Percentiles rank a stretch among this genome's conserved stretches.
These are phyloP conservation scores for Alloscopus bannaensis DNA, from an alignment of 2,888 invertebrate genomes.

Conservation along the genomic window DNA sequence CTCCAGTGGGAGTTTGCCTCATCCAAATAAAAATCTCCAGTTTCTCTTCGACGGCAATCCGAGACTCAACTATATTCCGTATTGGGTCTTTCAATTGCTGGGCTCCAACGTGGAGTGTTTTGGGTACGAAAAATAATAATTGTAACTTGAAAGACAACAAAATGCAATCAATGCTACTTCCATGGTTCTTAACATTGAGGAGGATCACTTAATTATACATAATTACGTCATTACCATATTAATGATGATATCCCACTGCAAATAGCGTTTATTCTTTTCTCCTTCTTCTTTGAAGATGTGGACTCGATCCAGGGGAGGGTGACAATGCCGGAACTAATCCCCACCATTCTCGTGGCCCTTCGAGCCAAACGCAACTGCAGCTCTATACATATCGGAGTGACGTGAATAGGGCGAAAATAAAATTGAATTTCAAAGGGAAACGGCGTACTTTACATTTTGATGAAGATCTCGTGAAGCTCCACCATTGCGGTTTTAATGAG, in stretches of 20 bases:
- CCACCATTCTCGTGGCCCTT: slow-evolving; percentile 22
- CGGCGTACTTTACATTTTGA: slow-evolving; percentile 66
- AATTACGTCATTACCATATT: too few relatives aligned
- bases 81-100: slow-evolving; percentile 66
- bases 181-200: too few relatives aligned
- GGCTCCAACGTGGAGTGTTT: slow-evolving; percentile 63
- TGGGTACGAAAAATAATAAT: slow-evolving; percentile 64
- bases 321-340: slow-evolving; percentile 46
- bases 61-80: slow-evolving; percentile 69
- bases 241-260: too few relatives aligned
- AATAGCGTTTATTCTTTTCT: too few relatives aligned
- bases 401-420: slow-evolving; percentile 55
- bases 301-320: slow-evolving; percentile 52
- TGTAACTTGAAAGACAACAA: too few relatives aligned
- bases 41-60: slow-evolving; percentile 71
- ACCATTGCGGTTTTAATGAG: slow-evolving; percentile 37
- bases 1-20: not conserved
- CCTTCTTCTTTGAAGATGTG: slow-evolving; percentile 48
- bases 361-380: slow-evolving; percentile 34
- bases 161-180: too few relatives aligned
- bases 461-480: slow-evolving; percentile 63
- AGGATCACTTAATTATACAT: too few relatives aligned
- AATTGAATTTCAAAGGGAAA: slow-evolving; percentile 61
- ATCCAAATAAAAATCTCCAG: slow-evolving; percentile 56
- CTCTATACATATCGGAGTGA: slow-evolving; percentile 30